Conservation (phyloP, 2,797 vertebrate genomes). For the Phaenicophaeus curvirostris region DNA sequence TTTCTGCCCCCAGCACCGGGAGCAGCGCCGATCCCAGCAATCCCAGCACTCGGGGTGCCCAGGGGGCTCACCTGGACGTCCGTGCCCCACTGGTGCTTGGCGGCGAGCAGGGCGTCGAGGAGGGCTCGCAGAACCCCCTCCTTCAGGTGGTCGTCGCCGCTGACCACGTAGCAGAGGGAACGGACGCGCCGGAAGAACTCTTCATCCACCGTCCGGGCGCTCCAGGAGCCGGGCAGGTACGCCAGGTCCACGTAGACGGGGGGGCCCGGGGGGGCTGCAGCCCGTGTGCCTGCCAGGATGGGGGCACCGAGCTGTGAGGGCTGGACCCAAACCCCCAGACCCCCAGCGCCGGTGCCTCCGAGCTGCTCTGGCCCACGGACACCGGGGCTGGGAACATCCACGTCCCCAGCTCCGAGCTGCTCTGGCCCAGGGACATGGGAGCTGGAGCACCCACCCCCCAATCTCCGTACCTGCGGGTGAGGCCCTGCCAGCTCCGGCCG, state of each 20-base stretch:
- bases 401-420: no score
- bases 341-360: no score
- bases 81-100: slow-evolving; percentile 85
- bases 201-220: slow-evolving; percentile 79
- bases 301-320: fast-evolving
- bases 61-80: slow-evolving; percentile 81
- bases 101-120: slow-evolving; percentile 86
- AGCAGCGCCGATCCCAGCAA: fast-evolving
- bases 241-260: slow-evolving; percentile 89
- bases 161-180: slow-evolving; percentile 89
- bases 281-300: neutral
- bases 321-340: neutral
- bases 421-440: no score
- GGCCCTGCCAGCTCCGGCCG: neutral
- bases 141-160: slow-evolving; percentile 86
- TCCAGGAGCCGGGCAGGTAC: slow-evolving; percentile 86
- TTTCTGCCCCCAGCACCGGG: no score
- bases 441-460: no score
- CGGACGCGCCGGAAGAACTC: slow-evolving; percentile 87
- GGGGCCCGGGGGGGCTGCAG: neutral
- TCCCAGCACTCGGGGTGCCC: fast-evolving
- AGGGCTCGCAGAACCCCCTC: slow-evolving; percentile 82
- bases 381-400: fast-evolving
- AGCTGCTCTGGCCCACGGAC: neutral
- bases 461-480: neutral